Conservation (phyloP, 1,140 invertebrate species). For the Saccostrea echinata region DNA sequence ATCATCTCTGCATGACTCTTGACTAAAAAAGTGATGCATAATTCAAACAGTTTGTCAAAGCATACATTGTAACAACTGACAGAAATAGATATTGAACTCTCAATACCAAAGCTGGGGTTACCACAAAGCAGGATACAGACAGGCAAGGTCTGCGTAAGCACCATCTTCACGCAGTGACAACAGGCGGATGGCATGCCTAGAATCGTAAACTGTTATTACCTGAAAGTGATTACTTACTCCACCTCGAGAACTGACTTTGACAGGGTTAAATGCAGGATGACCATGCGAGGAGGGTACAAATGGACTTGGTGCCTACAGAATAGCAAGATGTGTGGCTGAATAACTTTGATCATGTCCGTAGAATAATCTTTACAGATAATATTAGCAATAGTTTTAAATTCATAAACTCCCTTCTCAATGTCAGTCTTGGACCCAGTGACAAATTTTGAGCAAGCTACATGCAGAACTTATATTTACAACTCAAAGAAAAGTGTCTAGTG, state of each 20-base stretch:
- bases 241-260: slow-evolving; percentile 91
- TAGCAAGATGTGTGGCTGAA: slow-evolving; percentile 16
- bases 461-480: too few species aligned
- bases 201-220: slow-evolving; percentile 51
- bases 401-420: too few species aligned
- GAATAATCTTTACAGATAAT: too few species aligned
- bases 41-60: neutral
- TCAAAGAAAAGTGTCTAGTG: too few species aligned
- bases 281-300: slow-evolving; percentile 94
- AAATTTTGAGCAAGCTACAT: too few species aligned
- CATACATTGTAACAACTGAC: neutral
- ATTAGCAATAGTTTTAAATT: too few species aligned
- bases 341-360: neutral
- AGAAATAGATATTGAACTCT: neutral
- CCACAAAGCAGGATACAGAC: neutral
- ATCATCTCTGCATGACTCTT: neutral
- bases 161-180: slow-evolving; percentile 37
- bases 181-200: slow-evolving; percentile 2
- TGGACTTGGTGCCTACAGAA: slow-evolving; percentile 80
- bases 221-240: slow-evolving; percentile 82
- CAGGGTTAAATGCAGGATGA: slow-evolving; percentile 95
- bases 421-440: too few species aligned
- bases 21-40: neutral
- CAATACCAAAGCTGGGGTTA: slow-evolving; percentile 13
- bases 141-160: neutral